These are phyloP conservation scores for Buceros bicornis DNA, from an alignment of 2,797 vertebrate genomes.

Conservation along the genomic window DNA sequence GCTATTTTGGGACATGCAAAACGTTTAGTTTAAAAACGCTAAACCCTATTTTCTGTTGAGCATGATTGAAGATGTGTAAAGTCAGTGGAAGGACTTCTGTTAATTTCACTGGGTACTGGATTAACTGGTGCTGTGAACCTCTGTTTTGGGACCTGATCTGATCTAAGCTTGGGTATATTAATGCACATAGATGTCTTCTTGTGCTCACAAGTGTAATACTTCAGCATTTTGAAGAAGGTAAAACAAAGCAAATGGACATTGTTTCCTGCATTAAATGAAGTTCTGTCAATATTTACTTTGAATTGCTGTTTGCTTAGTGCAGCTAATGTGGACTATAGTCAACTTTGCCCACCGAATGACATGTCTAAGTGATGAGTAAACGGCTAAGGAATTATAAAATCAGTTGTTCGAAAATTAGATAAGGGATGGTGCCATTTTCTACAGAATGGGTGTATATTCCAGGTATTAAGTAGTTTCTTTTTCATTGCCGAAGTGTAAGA, in stretches of 20 bases:
- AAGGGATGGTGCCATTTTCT: background rate
- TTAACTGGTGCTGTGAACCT: background rate
- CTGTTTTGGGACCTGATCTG: background rate
- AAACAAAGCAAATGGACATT: background rate
- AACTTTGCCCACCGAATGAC: background rate
- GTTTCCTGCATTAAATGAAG: constrained; percentile 16
- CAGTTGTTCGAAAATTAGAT: background rate
- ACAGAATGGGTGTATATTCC: background rate
- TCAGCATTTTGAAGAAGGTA: constrained; percentile 21
- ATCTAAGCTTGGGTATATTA: background rate
- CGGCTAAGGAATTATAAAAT: constrained; percentile 37
- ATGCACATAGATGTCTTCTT: background rate
- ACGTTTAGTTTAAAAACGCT: background rate
- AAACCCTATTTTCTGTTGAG: background rate
- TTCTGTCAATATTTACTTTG: constrained; percentile 49
- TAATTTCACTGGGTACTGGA: background rate
- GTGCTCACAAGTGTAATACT: background rate
- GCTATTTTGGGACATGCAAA: background rate
- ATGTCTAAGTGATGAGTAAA: constrained; percentile 51
- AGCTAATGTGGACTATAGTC: background rate
- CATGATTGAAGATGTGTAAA: background rate
- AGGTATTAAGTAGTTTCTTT: background rate
- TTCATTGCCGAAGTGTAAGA: background rate
- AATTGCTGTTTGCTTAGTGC: constrained; percentile 12
- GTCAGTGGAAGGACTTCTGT: background rate